Evolutionary conservation across 2,888 invertebrate genomes (phyloP).

Genomic region (Caenorhabditis wallacei): DNA sequence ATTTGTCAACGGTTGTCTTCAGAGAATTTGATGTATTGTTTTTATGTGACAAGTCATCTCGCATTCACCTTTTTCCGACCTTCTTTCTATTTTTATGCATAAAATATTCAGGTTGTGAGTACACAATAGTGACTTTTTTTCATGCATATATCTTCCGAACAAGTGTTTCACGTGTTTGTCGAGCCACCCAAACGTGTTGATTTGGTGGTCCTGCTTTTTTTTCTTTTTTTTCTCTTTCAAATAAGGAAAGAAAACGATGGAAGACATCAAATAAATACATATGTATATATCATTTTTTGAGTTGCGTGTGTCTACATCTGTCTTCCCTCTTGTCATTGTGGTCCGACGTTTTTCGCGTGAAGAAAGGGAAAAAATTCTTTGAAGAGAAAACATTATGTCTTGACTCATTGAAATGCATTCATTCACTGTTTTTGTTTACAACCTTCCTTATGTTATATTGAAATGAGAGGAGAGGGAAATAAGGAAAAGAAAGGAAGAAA

Average conservation of each 20-base stretch:
- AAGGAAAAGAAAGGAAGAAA: neutral
- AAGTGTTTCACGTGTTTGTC: slow-evolving; percentile 35
- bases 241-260: slow-evolving; percentile 15
- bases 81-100: slow-evolving; percentile 22
- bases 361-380: slow-evolving; percentile 12
- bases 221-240: neutral
- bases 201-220: slow-evolving; percentile 16
- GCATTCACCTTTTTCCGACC: neutral
- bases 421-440: slow-evolving; percentile 62
- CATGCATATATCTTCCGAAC: slow-evolving; percentile 21
- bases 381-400: slow-evolving; percentile 34
- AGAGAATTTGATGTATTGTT: neutral
- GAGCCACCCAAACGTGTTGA: slow-evolving; percentile 5
- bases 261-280: slow-evolving; percentile 43
- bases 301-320: slow-evolving; percentile 25
- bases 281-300: slow-evolving; percentile 52
- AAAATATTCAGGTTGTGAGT: slow-evolving; percentile 12
- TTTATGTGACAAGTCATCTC: neutral
- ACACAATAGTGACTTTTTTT: slow-evolving; percentile 32
- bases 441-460: slow-evolving; percentile 21
- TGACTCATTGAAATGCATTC: slow-evolving; percentile 57
- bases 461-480: neutral
- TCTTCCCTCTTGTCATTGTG: slow-evolving; percentile 11
- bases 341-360: neutral
- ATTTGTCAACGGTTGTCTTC: too few relatives aligned